Conservation (phyloP, 2,888 invertebrate genomes). For the Theristus sp. region DNA sequence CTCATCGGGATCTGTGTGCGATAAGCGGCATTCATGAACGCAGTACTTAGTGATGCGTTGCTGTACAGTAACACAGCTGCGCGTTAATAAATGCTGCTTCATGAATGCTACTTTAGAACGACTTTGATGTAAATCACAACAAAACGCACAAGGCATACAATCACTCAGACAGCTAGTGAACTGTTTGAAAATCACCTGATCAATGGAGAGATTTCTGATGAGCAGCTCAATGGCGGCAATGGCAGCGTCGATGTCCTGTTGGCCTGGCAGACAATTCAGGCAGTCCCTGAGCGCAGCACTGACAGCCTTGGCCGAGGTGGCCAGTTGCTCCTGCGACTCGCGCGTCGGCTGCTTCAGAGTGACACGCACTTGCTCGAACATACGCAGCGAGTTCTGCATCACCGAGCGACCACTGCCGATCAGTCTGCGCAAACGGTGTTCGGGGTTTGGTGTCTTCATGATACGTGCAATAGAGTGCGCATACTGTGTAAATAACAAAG, state of each 20-base stretch:
- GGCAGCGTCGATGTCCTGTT: constrained; percentile 76
- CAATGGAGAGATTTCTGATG: constrained; percentile 45
- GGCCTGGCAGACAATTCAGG: constrained; percentile 72
- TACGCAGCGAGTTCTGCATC: constrained; percentile 51
- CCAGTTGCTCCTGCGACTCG: constrained; percentile 43
- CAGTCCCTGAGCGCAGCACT: constrained; percentile 45
- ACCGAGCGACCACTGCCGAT: constrained; percentile 52
- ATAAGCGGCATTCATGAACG: neutral
- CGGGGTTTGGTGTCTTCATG: too few species aligned
- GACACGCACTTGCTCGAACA: constrained; percentile 63
- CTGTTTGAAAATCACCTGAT: constrained; percentile 12
- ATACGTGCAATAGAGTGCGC: too few species aligned
- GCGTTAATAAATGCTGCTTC: too few species aligned
- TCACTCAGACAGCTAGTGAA: neutral
- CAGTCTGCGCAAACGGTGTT: constrained; percentile 20
- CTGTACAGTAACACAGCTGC: too few species aligned
- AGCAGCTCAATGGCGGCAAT: constrained; percentile 56
- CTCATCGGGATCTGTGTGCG: constrained; percentile 2
- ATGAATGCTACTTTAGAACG: too few species aligned
- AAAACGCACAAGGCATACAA: neutral
- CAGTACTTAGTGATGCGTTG: too few species aligned
- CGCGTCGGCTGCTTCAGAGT: constrained; percentile 48
- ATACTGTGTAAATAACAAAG: too few species aligned
- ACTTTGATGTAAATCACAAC: neutral
- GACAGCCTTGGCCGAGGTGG: constrained; percentile 35